Percentiles rank a stretch among this genome's conserved stretches.
phyloP scores from a whole-genome alignment of 2,888 invertebrate genomes.

The Folsomia candida region DNA sequence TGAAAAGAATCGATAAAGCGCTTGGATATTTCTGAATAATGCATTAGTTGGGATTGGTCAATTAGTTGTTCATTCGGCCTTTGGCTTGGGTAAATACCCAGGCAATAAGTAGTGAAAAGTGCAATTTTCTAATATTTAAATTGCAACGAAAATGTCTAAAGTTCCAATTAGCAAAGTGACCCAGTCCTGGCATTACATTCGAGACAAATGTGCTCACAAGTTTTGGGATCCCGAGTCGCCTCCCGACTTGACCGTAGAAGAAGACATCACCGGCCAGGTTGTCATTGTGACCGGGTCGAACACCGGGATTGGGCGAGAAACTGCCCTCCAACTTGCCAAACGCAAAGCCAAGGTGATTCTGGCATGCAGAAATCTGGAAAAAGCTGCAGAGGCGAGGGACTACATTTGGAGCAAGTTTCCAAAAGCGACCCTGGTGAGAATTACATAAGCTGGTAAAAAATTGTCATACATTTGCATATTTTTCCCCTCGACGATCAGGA shows the following conservation, averaged over 20 bases:
- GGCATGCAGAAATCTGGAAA: slow-evolving; percentile 36
- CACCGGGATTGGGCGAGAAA: slow-evolving; percentile 34
- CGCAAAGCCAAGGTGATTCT: slow-evolving; percentile 32
- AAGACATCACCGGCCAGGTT: slow-evolving; percentile 33
- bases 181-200: background rate
- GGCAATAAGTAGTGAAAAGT: no score
- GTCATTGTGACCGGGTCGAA: slow-evolving; percentile 39
- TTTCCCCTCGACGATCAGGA: slow-evolving; percentile 49
- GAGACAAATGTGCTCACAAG: background rate
- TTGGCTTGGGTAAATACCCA: no score
- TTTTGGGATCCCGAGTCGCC: background rate
- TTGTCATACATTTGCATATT: background rate
- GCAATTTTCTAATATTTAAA: no score
- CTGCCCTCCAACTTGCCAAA: slow-evolving; percentile 31
- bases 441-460: background rate
- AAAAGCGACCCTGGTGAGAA: slow-evolving; percentile 17
- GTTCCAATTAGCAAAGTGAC: background rate
- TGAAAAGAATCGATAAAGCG: no score
- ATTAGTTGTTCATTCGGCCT: no score
- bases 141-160: no score
- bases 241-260: slow-evolving; percentile 21
- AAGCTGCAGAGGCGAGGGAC: slow-evolving; percentile 28
- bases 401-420: slow-evolving; percentile 27
- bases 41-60: no score
- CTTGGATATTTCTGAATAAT: no score